Evolutionary conservation across 2,113 vertebrate genomes (phyloP).

Genomic region (Falco punctatus): DNA sequence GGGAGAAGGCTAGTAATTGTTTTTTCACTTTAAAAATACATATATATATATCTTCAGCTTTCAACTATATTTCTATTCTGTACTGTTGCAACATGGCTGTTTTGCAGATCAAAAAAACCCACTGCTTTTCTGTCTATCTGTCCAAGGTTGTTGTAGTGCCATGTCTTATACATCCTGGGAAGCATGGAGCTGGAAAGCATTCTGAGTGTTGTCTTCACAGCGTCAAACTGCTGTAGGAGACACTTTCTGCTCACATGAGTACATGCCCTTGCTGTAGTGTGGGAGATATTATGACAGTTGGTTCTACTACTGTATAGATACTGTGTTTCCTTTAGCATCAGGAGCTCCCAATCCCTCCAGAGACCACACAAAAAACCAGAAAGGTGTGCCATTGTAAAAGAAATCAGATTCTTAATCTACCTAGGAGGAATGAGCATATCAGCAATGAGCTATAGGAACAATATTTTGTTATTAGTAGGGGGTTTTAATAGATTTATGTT

Average conservation of each 20-base stretch:
- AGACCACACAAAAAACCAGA: background rate
- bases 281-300: background rate
- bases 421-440: background rate
- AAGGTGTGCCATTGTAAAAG: background rate
- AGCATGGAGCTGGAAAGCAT: background rate
- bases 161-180: background rate
- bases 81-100: background rate
- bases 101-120: background rate
- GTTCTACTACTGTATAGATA: background rate
- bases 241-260: background rate
- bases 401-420: background rate
- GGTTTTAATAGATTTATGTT: background rate
- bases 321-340: background rate
- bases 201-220: background rate
- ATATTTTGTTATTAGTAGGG: background rate
- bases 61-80: background rate
- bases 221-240: background rate
- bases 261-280: background rate
- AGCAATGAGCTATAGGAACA: background rate
- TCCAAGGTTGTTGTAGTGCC: accelerated
- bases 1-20: background rate
- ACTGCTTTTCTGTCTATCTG: background rate
- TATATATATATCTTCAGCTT: background rate
- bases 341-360: background rate
- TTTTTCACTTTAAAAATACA: background rate